A percentile compares a stretch with the other conserved stretches of the same genome.
phyloP scores from a whole-genome alignment of 2,113 vertebrate genomes.

The Coracopsis vasa region DNA sequence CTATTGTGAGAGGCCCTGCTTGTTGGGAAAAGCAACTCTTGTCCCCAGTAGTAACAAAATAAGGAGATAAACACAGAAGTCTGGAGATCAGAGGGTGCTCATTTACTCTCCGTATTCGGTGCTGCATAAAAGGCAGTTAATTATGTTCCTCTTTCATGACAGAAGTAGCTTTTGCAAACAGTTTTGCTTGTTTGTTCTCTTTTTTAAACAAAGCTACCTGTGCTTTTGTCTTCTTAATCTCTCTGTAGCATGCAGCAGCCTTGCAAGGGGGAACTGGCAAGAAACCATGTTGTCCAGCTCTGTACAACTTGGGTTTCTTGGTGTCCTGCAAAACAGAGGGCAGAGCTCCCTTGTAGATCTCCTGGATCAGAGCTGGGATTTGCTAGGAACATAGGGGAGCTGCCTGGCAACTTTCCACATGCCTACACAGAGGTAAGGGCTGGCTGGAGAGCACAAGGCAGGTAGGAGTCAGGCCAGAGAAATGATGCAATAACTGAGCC shows the following conservation, averaged over 20 bases:
- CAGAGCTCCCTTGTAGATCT: background rate
- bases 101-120: constrained; percentile 20
- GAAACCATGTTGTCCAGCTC: background rate
- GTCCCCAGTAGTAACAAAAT: constrained; percentile 31
- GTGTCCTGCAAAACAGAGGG: background rate
- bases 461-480: background rate
- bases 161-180: constrained; percentile 36
- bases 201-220: background rate
- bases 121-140: constrained; percentile 3
- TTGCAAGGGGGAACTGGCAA: background rate
- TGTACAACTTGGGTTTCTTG: background rate
- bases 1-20: constrained; percentile 47
- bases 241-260: background rate
- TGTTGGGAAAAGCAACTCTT: constrained; percentile 26
- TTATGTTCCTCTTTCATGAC: constrained; percentile 21
- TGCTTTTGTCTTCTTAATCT: background rate
- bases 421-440: background rate
- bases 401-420: background rate
- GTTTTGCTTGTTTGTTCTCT: constrained; percentile 8
- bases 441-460: background rate
- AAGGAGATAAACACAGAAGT: constrained; percentile 40
- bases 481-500: background rate
- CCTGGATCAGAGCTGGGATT: background rate
- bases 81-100: constrained; percentile 17
- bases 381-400: background rate